These are phyloP conservation scores for Patiria pectinifera DNA, from an alignment of 53 echinoderm and acorn worm species.

Conservation along the genomic window DNA sequence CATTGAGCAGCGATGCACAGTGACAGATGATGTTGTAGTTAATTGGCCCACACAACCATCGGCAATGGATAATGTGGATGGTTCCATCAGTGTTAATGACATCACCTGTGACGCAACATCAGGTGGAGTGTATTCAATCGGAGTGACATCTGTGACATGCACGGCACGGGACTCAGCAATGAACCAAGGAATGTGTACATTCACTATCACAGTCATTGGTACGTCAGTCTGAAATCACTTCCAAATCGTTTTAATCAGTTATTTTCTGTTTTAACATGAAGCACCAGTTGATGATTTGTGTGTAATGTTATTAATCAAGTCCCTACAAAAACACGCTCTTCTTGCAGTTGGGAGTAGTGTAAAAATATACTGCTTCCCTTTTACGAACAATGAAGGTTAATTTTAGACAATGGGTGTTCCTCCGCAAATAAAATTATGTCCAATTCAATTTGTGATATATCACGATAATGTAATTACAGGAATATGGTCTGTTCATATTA, in stretches of 20 bases:
- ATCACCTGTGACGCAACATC: too few relatives aligned
- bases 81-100: background rate
- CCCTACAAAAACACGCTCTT: too few relatives aligned
- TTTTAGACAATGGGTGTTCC: background rate
- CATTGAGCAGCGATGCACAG: background rate
- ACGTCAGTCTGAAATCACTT: background rate
- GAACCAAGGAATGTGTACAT: constrained; percentile 8
- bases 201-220: constrained; percentile 6
- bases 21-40: background rate
- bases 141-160: constrained; percentile 10
- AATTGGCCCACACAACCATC: background rate
- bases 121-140: background rate
- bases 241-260: too few relatives aligned
- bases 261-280: too few relatives aligned
- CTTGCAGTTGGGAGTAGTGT: too few relatives aligned
- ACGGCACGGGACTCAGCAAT: background rate
- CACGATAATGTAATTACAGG: too few relatives aligned
- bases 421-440: background rate
- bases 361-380: too few relatives aligned
- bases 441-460: too few relatives aligned
- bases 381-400: too few relatives aligned
- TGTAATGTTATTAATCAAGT: too few relatives aligned
- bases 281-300: too few relatives aligned
- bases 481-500: too few relatives aligned
- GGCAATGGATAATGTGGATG: constrained; percentile 11